phyloP scores from a whole-genome alignment of 2,888 invertebrate species.

The Stictocephala bisonia region DNA sequence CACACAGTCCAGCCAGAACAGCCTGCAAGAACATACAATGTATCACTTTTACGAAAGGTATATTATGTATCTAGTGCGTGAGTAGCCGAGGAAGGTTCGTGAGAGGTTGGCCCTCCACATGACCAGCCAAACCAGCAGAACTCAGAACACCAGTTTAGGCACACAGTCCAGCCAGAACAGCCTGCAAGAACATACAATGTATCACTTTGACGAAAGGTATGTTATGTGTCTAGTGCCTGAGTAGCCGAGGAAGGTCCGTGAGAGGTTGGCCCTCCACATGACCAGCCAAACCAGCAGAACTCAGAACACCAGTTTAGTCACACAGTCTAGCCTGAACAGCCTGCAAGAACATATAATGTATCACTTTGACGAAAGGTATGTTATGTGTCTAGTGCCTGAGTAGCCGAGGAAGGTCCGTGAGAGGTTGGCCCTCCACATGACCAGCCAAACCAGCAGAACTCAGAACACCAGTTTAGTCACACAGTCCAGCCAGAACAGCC shows the following conservation, averaged over 20 bases:
- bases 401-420: conserved; percentile 21
- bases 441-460: conserved; percentile 60
- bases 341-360: no score
- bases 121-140: conserved; percentile 60
- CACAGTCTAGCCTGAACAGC: no score
- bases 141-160: conserved; percentile 61
- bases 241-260: no score
- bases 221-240: no score
- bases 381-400: conserved; percentile 36
- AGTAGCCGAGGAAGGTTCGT: conserved; percentile 24
- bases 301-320: no score
- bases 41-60: conserved; percentile 31
- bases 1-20: conserved; percentile 64
- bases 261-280: no score
- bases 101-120: conserved; percentile 19
- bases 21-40: conserved; percentile 59
- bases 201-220: no score
- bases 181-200: no score
- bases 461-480: conserved; percentile 61
- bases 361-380: conserved; percentile 28
- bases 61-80: conserved; percentile 35
- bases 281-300: no score
- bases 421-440: conserved; percentile 29
- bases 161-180: conserved; percentile 64
- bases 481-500: conserved; percentile 64